Conservation (phyloP, 2,888 invertebrate species). For the Hanleya hanleyi region DNA sequence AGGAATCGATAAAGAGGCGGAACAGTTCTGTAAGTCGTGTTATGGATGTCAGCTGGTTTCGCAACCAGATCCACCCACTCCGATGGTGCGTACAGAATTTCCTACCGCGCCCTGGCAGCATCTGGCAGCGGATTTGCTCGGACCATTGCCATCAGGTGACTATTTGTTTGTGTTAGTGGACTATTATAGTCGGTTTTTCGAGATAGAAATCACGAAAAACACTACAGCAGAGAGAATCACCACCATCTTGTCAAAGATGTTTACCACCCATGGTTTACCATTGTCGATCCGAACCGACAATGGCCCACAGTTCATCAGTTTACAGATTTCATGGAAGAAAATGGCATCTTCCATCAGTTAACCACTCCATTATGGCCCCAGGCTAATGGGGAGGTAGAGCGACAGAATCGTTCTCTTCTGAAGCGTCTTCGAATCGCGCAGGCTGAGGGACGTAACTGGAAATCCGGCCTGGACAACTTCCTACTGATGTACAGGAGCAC, state of each 20-base stretch:
- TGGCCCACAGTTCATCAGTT: slow-evolving; percentile 19
- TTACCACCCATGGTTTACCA: slow-evolving; percentile 19
- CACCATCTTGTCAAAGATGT: slow-evolving; percentile 9
- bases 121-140: slow-evolving; percentile 27
- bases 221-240: slow-evolving; percentile 20
- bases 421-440: slow-evolving; percentile 27
- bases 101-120: slow-evolving; percentile 27
- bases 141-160: slow-evolving; percentile 24
- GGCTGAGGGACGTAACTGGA: slow-evolving; percentile 20
- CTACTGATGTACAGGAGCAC: slow-evolving; percentile 24
- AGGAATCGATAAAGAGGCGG: slow-evolving; percentile 23
- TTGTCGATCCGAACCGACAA: slow-evolving; percentile 21
- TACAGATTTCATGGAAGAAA: slow-evolving; percentile 3
- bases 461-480: slow-evolving; percentile 16
- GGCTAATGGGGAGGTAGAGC: slow-evolving; percentile 26
- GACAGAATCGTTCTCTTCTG: slow-evolving; percentile 24
- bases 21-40: slow-evolving; percentile 5
- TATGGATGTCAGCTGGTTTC: slow-evolving; percentile 13
- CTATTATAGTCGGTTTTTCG: slow-evolving; percentile 27
- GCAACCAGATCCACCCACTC: slow-evolving; percentile 13
- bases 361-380: slow-evolving; percentile 25
- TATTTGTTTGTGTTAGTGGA: slow-evolving; percentile 24
- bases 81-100: slow-evolving; percentile 19
- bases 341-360: slow-evolving; percentile 6
- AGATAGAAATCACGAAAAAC: slow-evolving; percentile 13